phyloP scores from a whole-genome alignment of 2,888 invertebrate genomes.

The Lasioglossum zephyrum region DNA sequence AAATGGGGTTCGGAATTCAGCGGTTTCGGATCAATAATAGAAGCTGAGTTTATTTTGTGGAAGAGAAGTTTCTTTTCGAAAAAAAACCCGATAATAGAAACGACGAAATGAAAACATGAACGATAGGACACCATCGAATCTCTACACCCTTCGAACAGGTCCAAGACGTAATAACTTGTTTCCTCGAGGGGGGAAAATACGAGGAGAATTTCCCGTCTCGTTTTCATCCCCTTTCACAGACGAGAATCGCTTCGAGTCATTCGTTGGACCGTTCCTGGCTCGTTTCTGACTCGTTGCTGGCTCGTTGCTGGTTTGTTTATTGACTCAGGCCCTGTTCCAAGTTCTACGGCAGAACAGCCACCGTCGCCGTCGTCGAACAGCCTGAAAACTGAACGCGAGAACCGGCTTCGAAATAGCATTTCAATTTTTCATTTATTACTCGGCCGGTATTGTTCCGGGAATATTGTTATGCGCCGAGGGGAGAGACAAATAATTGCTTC shows the following conservation, averaged over 20 bases:
- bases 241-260: slow-evolving; percentile 12
- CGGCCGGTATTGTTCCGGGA: slow-evolving; percentile 17
- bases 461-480: neutral
- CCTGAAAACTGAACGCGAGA: slow-evolving; percentile 6
- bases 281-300: neutral
- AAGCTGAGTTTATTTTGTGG: neutral
- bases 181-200: neutral
- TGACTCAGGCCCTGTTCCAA: slow-evolving; percentile 36
- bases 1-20: neutral
- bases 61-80: neutral
- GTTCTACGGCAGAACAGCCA: slow-evolving; percentile 4
- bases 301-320: slow-evolving; percentile 33
- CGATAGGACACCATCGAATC: neutral
- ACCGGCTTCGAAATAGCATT: slow-evolving; percentile 34
- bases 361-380: neutral
- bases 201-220: slow-evolving; percentile 16
- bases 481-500: slow-evolving; percentile 5
- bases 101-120: neutral
- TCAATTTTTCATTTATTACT: slow-evolving; percentile 44
- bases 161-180: slow-evolving; percentile 7
- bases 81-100: neutral
- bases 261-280: neutral
- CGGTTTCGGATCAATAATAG: too few species aligned
- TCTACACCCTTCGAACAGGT: neutral
- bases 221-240: slow-evolving; percentile 2